A percentile compares a stretch with the other conserved stretches of the same genome.
phyloP scores from a whole-genome alignment of 2,888 invertebrate species.

The Phyto melanocephala region DNA sequence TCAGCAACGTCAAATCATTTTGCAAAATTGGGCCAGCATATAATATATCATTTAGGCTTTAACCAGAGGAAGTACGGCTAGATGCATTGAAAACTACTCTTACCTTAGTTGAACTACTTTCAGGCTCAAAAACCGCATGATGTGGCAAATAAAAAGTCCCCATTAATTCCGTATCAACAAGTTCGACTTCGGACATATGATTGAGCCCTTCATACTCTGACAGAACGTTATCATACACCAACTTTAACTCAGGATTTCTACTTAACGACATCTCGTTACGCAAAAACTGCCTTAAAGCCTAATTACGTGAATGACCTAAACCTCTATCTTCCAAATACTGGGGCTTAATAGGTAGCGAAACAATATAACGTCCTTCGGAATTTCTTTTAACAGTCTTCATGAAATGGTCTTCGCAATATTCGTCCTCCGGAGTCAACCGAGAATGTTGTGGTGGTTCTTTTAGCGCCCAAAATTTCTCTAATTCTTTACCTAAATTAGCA shows the following conservation, averaged over 20 bases:
- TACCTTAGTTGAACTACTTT: conserved; percentile 2
- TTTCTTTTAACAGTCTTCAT: not conserved
- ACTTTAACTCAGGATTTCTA: not conserved
- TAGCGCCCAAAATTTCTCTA: conserved; percentile 15
- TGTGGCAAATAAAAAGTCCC: not conserved
- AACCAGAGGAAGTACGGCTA: not conserved
- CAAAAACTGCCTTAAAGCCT: not conserved
- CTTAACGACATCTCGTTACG: not conserved
- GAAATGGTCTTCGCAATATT: not conserved
- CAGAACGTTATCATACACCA: not conserved
- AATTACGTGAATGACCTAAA: not conserved
- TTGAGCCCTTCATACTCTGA: not conserved
- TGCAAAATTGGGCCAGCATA: no score
- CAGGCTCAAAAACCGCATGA: conserved; percentile 18
- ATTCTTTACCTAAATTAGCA: not conserved
- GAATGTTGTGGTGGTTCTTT: conserved; percentile 9
- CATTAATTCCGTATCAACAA: not conserved
- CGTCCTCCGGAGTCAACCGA: not conserved
- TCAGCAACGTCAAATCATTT: no score
- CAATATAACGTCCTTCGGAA: not conserved
- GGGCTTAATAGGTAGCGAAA: not conserved
- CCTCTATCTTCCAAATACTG: not conserved
- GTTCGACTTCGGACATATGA: not conserved
- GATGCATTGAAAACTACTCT: conserved; percentile 21
- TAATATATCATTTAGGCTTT: not conserved